A percentile compares a stretch with the other conserved stretches of the same genome.
These are phyloP conservation scores for Theropithecus gelada DNA, from an alignment of 2,113 vertebrate genomes.

Conservation along the genomic window DNA sequence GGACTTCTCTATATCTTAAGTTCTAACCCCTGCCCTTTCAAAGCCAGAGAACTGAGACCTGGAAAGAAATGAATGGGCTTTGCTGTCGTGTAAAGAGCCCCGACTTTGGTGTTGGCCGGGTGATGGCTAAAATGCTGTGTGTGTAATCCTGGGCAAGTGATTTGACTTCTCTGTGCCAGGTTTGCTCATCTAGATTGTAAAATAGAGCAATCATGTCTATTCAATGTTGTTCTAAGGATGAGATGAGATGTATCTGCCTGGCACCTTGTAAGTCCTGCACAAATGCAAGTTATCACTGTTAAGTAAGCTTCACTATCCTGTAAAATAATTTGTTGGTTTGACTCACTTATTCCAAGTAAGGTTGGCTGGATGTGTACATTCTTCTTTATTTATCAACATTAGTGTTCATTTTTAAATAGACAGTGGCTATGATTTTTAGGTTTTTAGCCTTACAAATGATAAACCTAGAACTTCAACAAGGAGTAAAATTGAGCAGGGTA, in stretches of 20 bases:
- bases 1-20: background rate
- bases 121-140: background rate
- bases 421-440: background rate
- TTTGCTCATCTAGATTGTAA: background rate
- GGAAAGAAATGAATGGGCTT: background rate
- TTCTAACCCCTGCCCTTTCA: background rate
- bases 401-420: conserved; percentile 24
- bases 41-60: background rate
- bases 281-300: background rate
- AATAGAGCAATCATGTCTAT: background rate
- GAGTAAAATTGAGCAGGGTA: background rate
- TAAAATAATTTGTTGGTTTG: background rate
- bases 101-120: background rate
- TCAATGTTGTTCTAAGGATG: background rate
- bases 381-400: background rate
- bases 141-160: background rate
- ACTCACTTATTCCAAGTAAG: background rate
- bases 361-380: background rate
- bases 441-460: background rate
- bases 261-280: background rate
- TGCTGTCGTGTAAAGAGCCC: background rate
- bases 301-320: background rate
- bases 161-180: background rate
- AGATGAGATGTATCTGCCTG: background rate
- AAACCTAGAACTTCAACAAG: background rate